Evolutionary conservation across 2,797 vertebrate species (phyloP).

Genomic region (Sitta carolinensis): DNA sequence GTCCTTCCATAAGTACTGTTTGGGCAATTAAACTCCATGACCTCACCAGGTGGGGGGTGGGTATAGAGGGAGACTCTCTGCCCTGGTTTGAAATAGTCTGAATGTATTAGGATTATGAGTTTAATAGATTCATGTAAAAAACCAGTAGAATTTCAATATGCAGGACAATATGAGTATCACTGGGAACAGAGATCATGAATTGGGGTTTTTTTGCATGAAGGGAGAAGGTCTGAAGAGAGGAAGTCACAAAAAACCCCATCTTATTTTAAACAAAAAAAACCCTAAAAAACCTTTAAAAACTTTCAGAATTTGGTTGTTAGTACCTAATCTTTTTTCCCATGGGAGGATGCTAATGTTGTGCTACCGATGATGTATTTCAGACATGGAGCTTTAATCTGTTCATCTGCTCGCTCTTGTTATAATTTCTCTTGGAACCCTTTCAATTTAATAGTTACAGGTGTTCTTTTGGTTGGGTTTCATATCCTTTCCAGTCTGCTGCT

Average conservation of each 20-base stretch:
- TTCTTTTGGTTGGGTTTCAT: neutral
- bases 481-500: neutral
- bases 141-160: neutral
- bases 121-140: neutral
- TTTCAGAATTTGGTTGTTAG: neutral
- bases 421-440: neutral
- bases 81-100: neutral
- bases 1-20: neutral
- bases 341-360: neutral
- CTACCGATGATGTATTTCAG: neutral
- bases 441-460: neutral
- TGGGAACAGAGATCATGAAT: fast-evolving
- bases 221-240: neutral
- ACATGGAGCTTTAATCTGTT: neutral
- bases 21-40: neutral
- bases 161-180: fast-evolving
- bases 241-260: fast-evolving
- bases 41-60: neutral
- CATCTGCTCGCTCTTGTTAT: neutral
- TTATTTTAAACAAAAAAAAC: neutral
- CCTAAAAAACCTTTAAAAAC: neutral
- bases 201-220: fast-evolving
- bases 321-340: neutral
- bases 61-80: neutral
- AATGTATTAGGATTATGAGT: neutral